Evolutionary conservation across 2,888 invertebrate species (phyloP).

Genomic region (Epistrophe grossulariae): DNA sequence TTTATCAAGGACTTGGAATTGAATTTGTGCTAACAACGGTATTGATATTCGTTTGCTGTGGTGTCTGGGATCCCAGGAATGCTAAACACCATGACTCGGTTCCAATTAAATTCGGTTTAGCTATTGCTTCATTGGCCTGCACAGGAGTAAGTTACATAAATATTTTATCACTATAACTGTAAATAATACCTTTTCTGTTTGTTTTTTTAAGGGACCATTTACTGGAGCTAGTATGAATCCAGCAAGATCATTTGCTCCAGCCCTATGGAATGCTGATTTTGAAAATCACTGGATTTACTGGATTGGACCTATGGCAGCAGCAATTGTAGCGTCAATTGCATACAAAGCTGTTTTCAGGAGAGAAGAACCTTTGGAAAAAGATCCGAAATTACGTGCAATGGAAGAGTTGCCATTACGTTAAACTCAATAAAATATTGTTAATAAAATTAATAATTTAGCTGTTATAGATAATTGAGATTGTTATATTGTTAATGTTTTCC

Average conservation of each 20-base stretch:
- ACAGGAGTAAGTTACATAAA: conserved; percentile 85
- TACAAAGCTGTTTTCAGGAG: conserved; percentile 84
- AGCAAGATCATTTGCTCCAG: conserved; percentile 89
- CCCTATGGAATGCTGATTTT: conserved; percentile 88
- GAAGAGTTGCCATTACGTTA: conserved; percentile 82
- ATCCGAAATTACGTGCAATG: conserved; percentile 80
- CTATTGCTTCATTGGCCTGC: conserved; percentile 87
- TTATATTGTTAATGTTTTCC: conserved; percentile 24
- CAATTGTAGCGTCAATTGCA: conserved; percentile 82
- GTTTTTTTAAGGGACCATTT: conserved; percentile 86
- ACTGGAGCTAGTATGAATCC: conserved; percentile 91
- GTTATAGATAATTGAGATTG: conserved; percentile 24
- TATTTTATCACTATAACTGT: not conserved
- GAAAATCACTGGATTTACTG: conserved; percentile 89
- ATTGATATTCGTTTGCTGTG: conserved; percentile 88
- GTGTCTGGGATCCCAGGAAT: conserved; percentile 90
- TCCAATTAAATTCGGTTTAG: conserved; percentile 88
- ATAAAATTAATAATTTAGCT: conserved; percentile 1
- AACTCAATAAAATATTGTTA: conserved; percentile 35
- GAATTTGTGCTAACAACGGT: conserved; percentile 88
- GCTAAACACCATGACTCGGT: conserved; percentile 87
- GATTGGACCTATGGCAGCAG: conserved; percentile 86
- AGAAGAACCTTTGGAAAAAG: conserved; percentile 80
- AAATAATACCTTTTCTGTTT: not conserved
- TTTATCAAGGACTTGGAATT: conserved; percentile 86